phyloP scores from a whole-genome alignment of 1,140 invertebrate genomes.

The Capitella teleta region DNA sequence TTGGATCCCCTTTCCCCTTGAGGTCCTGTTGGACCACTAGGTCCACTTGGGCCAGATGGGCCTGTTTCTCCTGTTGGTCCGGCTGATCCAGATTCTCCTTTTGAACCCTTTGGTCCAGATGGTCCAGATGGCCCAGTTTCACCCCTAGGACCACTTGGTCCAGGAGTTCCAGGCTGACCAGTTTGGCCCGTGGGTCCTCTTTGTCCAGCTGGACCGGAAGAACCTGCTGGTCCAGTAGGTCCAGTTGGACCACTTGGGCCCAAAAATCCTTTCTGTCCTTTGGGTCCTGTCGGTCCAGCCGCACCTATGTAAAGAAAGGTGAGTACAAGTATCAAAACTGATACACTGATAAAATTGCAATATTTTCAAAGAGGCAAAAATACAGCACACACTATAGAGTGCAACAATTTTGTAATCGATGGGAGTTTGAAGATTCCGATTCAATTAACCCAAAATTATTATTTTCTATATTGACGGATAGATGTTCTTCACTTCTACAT shows the following conservation, averaged over 20 bases:
- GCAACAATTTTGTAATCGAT: no score
- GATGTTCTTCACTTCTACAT: no score
- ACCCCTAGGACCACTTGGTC: background rate
- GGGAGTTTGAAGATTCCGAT: no score
- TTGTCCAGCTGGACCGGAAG: background rate
- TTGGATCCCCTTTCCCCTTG: background rate
- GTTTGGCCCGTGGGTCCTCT: background rate
- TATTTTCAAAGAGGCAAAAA: no score
- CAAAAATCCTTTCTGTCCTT: no score
- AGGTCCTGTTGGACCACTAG: conserved; percentile 3
- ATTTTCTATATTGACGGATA: no score
- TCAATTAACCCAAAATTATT: no score
- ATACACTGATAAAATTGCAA: no score
- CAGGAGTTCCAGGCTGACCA: background rate
- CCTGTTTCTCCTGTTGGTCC: conserved; percentile 7
- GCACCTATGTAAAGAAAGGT: no score
- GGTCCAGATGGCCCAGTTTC: background rate
- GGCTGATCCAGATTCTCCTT: background rate
- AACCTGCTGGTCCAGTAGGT: background rate
- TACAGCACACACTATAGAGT: no score
- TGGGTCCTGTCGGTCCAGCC: background rate
- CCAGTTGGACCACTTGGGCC: no score
- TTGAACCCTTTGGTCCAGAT: background rate
- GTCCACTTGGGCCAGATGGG: conserved; percentile 4
- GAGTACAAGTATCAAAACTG: no score